Evolutionary conservation across 2,113 vertebrate genomes (phyloP).

Genomic region (Callaeas wilsoni): DNA sequence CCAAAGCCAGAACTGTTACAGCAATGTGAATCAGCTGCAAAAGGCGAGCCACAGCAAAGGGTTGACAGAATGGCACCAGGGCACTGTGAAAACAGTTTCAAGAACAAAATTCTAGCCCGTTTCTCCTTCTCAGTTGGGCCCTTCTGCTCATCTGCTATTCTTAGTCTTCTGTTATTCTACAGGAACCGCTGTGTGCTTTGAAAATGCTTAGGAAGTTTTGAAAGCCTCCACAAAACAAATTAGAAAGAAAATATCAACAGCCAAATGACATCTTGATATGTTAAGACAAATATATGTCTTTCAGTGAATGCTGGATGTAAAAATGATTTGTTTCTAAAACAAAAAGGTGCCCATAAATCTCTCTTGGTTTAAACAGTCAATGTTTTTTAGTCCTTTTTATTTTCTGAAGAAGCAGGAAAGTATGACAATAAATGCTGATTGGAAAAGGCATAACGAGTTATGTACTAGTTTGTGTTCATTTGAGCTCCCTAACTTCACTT

Average conservation of each 20-base stretch:
- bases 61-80: background rate
- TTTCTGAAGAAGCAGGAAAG: conserved; percentile 17
- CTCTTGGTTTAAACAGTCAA: conserved; percentile 33
- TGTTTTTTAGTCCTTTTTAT: conserved; percentile 2
- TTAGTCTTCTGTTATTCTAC: background rate
- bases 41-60: background rate
- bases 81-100: background rate
- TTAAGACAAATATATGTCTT: background rate
- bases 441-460: background rate
- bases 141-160: background rate
- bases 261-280: conserved; percentile 19
- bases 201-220: background rate
- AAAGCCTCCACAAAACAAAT: background rate
- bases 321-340: conserved; percentile 56
- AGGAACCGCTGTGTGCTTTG: background rate
- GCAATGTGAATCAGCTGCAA: background rate
- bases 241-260: background rate
- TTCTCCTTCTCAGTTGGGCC: background rate
- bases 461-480: background rate
- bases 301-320: conserved; percentile 22
- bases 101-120: background rate
- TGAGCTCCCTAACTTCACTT: background rate
- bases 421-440: conserved; percentile 50
- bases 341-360: conserved; percentile 31
- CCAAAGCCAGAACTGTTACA: background rate